Evolutionary conservation across 2,888 invertebrate genomes (phyloP), one percentile per base, ranked within the genome.

Genomic region (Elysia crispata): DNA sequence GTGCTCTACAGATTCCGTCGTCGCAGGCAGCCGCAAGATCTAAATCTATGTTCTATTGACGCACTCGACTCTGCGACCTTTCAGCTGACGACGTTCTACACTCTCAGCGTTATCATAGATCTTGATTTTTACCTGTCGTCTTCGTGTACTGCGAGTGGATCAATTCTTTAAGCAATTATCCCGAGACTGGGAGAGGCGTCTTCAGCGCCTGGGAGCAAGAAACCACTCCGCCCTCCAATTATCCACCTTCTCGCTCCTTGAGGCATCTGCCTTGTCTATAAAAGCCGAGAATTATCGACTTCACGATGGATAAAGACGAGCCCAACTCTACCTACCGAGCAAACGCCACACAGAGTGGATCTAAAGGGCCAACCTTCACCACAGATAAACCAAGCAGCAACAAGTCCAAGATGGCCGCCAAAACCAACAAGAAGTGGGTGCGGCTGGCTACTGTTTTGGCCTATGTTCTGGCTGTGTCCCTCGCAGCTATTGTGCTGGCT

Each of bases 401-500:
- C 76, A 89, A 89, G 82, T 86, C 85, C 79, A 91, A 90, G 83
- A 91, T 91, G 90, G 88, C 91, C 66, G 86, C 91, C 20, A 92
- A 92, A 84, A 89, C 91, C 33, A 92, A 92, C 87, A 96, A 96
- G 93, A 97, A 97, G 93, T 94, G 96, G 92, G 95, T 97, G 85
- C 95, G 97, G 85, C 96, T 98, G 87, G 94, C 98, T 89, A 98
- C 98, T 30, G 98, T 98, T 86, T 94, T 97, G 89, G 96, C 97
- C 76, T 98, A 98, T 93, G 95, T 98, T 86, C 95, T 98, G 92
- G 96, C 97, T 92, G 98, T 98, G 87, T 98, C 97, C 67, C 94
- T 97, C 90, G 97, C 97, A 28, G 98, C 97, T 76, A 97, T 97
- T 89, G 96, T 97, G 94, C 94, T 98, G 85, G 97, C 97, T 20